Evolutionary conservation across 2,888 invertebrate species (phyloP).

Genomic region (Drosophila kuntzei): DNA sequence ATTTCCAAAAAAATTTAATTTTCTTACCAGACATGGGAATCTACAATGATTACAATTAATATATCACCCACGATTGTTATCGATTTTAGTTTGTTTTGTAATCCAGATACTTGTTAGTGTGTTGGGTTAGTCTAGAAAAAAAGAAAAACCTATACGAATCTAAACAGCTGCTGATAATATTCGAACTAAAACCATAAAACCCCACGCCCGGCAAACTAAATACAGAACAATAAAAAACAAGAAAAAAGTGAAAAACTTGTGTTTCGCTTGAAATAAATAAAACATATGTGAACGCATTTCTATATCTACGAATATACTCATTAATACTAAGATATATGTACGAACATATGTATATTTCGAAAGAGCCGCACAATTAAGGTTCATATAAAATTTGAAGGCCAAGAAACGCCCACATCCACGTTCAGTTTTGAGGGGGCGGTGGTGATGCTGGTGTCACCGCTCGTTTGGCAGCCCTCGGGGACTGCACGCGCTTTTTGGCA

Average conservation of each 20-base stretch:
- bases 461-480: conserved; percentile 52
- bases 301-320: conserved; percentile 30
- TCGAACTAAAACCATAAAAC: conserved; percentile 23
- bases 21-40: too few species aligned
- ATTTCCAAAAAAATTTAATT: too few species aligned
- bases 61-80: too few species aligned
- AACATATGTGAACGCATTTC: conserved; percentile 61
- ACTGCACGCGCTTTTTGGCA: conserved; percentile 79
- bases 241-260: conserved; percentile 21
- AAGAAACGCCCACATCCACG: conserved; percentile 44
- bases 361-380: conserved; percentile 69
- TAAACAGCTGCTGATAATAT: conserved; percentile 42
- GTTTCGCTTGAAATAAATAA: conserved; percentile 58
- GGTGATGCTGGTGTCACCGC: conserved; percentile 1
- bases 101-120: conserved; percentile 10
- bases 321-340: conserved; percentile 43
- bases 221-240: conserved; percentile 9
- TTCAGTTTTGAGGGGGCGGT: conserved; percentile 17
- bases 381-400: conserved; percentile 76
- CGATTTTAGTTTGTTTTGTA: not conserved
- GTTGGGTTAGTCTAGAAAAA: conserved; percentile 13
- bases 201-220: conserved; percentile 55
- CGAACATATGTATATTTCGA: conserved; percentile 5
- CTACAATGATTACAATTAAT: too few species aligned
- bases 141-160: conserved; percentile 10